These are phyloP conservation scores for Notarius quadriscutis DNA, from an alignment of 2,113 vertebrate genomes.

Conservation along the genomic window DNA sequence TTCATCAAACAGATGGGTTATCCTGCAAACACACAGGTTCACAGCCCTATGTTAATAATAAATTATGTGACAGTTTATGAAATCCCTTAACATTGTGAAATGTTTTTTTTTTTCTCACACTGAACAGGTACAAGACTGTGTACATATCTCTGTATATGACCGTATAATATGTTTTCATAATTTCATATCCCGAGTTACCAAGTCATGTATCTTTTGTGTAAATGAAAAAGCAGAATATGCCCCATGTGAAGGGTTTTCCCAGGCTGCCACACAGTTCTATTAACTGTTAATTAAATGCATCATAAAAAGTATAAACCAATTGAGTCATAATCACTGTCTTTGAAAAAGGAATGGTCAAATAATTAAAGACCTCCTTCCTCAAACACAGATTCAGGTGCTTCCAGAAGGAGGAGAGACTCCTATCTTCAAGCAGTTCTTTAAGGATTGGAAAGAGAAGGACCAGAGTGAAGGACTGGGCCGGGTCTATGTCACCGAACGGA, in stretches of 20 bases:
- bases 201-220: neutral
- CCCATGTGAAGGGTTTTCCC: neutral
- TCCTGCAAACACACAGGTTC: constrained; percentile 82
- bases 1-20: constrained; percentile 90
- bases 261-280: neutral
- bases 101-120: neutral
- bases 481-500: constrained; percentile 82
- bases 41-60: neutral
- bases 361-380: neutral
- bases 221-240: neutral
- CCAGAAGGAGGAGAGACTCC: constrained; percentile 89
- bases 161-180: neutral
- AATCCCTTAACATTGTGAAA: neutral
- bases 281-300: neutral
- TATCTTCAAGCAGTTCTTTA: constrained; percentile 92
- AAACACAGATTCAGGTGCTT: constrained; percentile 85
- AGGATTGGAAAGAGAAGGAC: constrained; percentile 82
- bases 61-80: neutral
- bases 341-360: neutral
- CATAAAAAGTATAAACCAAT: neutral
- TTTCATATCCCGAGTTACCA: neutral
- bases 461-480: constrained; percentile 85
- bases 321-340: neutral
- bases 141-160: neutral
- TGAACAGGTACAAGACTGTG: neutral